Conservation (phyloP, 2,113 vertebrate species). For the Pluvialis apricaria region DNA sequence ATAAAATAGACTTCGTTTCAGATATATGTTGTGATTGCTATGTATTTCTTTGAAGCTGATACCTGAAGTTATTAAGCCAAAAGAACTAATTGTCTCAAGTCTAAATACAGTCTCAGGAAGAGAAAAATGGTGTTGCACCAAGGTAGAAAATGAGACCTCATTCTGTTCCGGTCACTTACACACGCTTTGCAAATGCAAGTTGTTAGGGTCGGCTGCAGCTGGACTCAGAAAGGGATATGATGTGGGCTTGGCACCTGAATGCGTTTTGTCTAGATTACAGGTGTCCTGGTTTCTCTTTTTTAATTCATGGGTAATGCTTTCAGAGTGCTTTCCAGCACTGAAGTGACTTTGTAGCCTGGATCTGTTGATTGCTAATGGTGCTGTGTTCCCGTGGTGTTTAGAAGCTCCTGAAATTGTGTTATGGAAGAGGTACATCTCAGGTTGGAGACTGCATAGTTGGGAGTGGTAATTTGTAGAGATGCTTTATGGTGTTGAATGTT, state of each 20-base stretch:
- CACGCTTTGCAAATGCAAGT: not conserved
- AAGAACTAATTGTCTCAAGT: not conserved
- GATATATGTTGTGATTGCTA: not conserved
- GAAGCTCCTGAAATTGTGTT: not conserved
- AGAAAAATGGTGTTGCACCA: not conserved
- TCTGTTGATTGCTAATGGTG: not conserved
- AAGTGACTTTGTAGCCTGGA: not conserved
- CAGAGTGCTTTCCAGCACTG: not conserved
- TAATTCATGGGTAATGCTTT: not conserved
- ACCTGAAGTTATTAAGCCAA: not conserved
- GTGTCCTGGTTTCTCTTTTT: not conserved
- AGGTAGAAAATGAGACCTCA: not conserved
- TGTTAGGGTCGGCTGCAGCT: not conserved
- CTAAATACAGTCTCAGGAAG: not conserved
- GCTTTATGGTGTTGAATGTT: not conserved
- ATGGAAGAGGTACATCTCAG: accelerated
- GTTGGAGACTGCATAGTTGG: not conserved
- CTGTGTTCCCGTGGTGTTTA: accelerated
- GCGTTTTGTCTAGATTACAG: accelerated
- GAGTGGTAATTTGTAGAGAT: not conserved
- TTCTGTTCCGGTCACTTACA: not conserved
- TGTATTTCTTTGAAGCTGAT: not conserved
- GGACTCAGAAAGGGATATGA: not conserved
- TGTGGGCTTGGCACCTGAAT: not conserved
- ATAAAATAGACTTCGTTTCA: not conserved